Evolutionary conservation across 2,113 vertebrate species (phyloP), one percentile per base, ranked within the genome.

Genomic region (Macquaria ambigua): DNA sequence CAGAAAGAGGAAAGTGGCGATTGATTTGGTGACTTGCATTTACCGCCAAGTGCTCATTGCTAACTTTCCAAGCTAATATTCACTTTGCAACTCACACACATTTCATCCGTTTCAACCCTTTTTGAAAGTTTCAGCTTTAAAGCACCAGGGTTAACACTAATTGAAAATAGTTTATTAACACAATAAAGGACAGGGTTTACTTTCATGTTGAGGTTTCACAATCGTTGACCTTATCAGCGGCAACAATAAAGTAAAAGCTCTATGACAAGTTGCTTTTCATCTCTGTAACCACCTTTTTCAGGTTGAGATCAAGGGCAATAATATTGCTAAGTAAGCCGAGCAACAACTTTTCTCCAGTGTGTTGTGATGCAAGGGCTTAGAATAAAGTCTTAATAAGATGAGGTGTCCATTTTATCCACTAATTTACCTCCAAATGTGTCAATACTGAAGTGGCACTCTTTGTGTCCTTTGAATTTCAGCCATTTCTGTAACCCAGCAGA

Each of bases 121-220:
- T 90, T 48, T 23, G 16, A 85, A 79, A 78, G 63, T 83, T 88
- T 68, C 4, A 48, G 69, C 63, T 77, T 81, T 87, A 16, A 59
- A 85, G 80, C 84, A 84, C 81, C 43, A 23, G 88, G 90, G 50
- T 86, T 90, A 90, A 88, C 79, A 70, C 78, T 92, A 88, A 93
- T 86, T 93, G 83, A 91, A 92, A 85, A 88, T 41, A 79, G 46
- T 71, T 61, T 79, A 80, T 90, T 85, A 89, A 62, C 89, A 90
- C 84, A 91, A 84, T 87, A 87, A 90, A 93, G 81, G 61, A 81
- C 9, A 63, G 34, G 25, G 79, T 23, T 46, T 25, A 6, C 83
- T 87, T 91, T 93, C 76, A 91, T 83, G 88, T 84, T 55, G 25
- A 81, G 79, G 31, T 82, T 76, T 87, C 37, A 12, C 31, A 73